Evolutionary conservation across 2,797 vertebrate genomes (phyloP), one percentile per base, ranked within the genome.

Genomic region (Girardinus metallicus): DNA sequence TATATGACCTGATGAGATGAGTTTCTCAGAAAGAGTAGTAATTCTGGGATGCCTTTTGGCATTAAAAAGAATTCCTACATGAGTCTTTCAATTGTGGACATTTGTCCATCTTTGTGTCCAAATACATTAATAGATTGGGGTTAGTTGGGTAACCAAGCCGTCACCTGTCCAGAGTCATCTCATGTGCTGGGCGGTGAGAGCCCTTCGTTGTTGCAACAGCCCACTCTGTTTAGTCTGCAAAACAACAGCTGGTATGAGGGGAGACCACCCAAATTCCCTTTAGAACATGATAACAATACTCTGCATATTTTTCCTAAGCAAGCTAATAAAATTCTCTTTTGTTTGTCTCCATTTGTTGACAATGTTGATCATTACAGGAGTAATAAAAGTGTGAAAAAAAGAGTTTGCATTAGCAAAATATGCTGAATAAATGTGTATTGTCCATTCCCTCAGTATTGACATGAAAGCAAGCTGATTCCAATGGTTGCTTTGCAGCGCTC

Each of bases 161-260:
- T 94, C 93, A 94, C 93, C 94, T 95, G 94, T 95, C 90, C 76
- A 47, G 74, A 76, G 80, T 78, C 84, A 77, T 94, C 93, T 90
- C 74, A 72, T 76, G 75, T 49, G 83, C 87, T 79, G 83, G 79
- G 84, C 77, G 53, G 78, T 80, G 85, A 83, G 83, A 88, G 82
- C 75, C 80, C 82, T 87, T 79, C 12, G 44, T 75, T 13, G 73
- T 90, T 79, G 85, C 85, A 85, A 79, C 86, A 80, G 85, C 79
- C 26, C 0, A 43, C 87, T 89, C 80, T 86, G 76, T 91, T 89
- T 89, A 73, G 77, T 87, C 76, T 53, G 47, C 88, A 93, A 93
- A 94, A 94, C 94, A 94, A 92, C 94, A 94, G 93, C 92, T 94
- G 93, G 76, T 90, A 74, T 18, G 64, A 74, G 46, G 79, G 83